Percentiles rank a stretch among this genome's conserved stretches.
phyloP scores from a whole-genome alignment of 2,113 vertebrate genomes.

The Calidris pugnax region DNA sequence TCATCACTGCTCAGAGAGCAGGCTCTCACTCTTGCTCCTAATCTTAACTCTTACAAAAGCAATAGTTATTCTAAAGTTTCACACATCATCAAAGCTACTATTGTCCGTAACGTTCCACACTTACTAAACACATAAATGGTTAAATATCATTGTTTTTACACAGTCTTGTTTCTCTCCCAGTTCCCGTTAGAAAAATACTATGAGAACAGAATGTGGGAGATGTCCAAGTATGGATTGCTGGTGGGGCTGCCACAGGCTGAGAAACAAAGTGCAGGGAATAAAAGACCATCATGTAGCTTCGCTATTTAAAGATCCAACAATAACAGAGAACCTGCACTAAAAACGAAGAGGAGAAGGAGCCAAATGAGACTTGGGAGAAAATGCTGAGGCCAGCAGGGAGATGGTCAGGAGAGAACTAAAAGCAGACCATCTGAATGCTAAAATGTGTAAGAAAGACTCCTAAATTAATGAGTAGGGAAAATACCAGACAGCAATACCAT shows the following conservation, averaged over 20 bases:
- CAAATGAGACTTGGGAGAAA: not conserved
- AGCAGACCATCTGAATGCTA: not conserved
- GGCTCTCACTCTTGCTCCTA: not conserved
- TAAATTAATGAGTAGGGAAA: constrained; percentile 35
- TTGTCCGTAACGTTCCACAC: not conserved
- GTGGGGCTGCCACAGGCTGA: not conserved
- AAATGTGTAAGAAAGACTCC: not conserved
- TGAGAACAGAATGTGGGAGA: not conserved
- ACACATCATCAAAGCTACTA: not conserved
- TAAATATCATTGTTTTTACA: not conserved
- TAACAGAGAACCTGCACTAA: not conserved
- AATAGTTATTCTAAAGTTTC: not conserved
- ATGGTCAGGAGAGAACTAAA: not conserved
- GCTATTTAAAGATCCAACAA: not conserved
- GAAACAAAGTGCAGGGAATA: not conserved
- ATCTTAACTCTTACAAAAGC: not conserved
- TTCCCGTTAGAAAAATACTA: not conserved
- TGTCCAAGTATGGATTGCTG: not conserved
- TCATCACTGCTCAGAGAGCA: not conserved
- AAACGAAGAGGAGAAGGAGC: not conserved
- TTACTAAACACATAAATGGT: not conserved
- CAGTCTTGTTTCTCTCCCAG: not conserved
- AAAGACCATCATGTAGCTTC: not conserved
- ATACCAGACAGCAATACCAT: constrained; percentile 21
- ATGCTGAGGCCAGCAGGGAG: not conserved